Evolutionary conservation across 2,113 vertebrate genomes (phyloP).

Genomic region (Hyperopisus bebe): DNA sequence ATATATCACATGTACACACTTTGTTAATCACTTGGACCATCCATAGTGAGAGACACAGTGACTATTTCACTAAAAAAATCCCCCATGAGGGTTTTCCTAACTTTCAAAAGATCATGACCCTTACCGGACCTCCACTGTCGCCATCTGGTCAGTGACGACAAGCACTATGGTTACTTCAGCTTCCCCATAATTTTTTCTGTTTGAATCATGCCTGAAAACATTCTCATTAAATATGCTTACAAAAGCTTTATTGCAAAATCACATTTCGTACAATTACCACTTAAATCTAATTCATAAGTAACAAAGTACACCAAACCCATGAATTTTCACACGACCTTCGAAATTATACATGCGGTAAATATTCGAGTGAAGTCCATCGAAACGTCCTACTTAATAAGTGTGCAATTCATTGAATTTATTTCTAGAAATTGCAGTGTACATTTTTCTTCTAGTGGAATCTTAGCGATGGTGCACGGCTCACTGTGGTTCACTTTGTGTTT

Average conservation of each 20-base stretch:
- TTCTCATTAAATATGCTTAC: neutral
- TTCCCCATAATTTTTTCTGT: neutral
- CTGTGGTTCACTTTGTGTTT: conserved; percentile 28
- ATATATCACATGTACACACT: neutral
- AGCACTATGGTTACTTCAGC: neutral
- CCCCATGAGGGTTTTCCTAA: neutral
- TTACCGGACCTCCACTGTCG: neutral
- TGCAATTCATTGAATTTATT: conserved; percentile 31
- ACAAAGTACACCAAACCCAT: conserved; percentile 53
- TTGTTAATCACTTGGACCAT: neutral
- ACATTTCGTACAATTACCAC: conserved; percentile 49
- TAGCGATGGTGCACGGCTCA: neutral
- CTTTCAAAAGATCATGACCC: neutral
- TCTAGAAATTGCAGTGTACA: conserved; percentile 1
- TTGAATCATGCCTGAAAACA: neutral
- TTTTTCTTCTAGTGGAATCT: conserved; percentile 12
- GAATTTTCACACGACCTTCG: conserved; percentile 33
- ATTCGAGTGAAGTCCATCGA: conserved; percentile 12
- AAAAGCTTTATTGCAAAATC: conserved; percentile 42
- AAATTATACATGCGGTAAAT: conserved; percentile 31
- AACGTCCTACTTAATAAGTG: conserved; percentile 25
- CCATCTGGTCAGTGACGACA: neutral
- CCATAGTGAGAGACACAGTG: neutral
- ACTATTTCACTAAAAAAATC: neutral
- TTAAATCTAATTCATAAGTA: conserved; percentile 50